Conservation (phyloP, 30 jellyfish, hydroid and myxozoan species). For the Hydra vulgaris region DNA sequence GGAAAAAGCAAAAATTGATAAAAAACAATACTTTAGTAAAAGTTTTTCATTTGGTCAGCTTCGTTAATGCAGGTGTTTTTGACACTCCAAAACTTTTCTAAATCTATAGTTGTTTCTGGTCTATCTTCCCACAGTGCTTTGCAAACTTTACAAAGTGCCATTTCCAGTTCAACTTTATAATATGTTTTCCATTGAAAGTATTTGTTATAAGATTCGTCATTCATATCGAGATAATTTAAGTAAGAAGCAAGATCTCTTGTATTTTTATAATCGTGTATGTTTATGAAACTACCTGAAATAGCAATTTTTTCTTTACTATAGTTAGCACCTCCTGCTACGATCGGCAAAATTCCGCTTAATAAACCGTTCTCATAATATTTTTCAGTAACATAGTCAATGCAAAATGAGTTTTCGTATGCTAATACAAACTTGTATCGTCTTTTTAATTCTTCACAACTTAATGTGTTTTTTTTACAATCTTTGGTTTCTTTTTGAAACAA, state of each 20-base stretch:
- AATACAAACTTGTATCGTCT: slow-evolving; percentile 65
- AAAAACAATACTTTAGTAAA: no score
- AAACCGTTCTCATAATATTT: slow-evolving; percentile 66
- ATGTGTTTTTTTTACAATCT: slow-evolving; percentile 40
- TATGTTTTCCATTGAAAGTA: slow-evolving; percentile 68
- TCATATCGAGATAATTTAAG: slow-evolving; percentile 39
- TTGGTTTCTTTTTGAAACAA: slow-evolving; percentile 29
- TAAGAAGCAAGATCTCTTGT: slow-evolving; percentile 34
- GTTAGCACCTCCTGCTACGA: slow-evolving; percentile 68
- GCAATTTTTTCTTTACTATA: slow-evolving; percentile 46
- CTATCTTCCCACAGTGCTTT: slow-evolving; percentile 41
- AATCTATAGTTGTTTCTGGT: slow-evolving; percentile 3
- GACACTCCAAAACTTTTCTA: slow-evolving; percentile 15
- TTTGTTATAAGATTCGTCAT: slow-evolving; percentile 58
- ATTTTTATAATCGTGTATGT: slow-evolving; percentile 35
- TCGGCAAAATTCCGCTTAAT: slow-evolving; percentile 52
- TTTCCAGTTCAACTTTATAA: slow-evolving; percentile 28
- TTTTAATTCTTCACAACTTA: slow-evolving; percentile 36
- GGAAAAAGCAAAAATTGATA: no score
- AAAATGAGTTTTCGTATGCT: slow-evolving; percentile 72
- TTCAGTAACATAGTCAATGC: slow-evolving; percentile 81
- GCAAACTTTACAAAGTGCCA: slow-evolving; percentile 56
- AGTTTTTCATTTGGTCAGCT: background rate
- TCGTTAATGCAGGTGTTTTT: background rate
- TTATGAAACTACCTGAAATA: slow-evolving; percentile 51